phyloP scores from a whole-genome alignment of 1,140 invertebrate species.

The Zaprionus camerounensis region DNA sequence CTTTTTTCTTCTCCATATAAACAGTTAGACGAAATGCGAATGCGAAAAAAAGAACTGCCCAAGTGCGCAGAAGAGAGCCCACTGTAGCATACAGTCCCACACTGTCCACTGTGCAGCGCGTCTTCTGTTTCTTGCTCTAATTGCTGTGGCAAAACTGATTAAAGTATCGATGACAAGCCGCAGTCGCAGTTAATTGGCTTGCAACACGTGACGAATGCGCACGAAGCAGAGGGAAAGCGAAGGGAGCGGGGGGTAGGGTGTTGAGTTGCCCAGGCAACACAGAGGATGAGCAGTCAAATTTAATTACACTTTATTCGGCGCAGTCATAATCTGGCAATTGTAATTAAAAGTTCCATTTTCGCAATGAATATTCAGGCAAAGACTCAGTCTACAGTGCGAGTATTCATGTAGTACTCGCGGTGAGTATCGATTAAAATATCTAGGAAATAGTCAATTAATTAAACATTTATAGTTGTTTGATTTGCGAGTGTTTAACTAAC shows the following conservation, averaged over 20 bases:
- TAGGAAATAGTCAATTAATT: constrained; percentile 1
- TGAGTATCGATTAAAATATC: background rate
- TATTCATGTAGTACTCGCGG: background rate
- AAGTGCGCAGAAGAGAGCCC: background rate
- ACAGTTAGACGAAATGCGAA: constrained; percentile 25
- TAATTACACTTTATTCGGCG: constrained; percentile 17
- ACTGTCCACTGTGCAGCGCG: constrained; percentile 1
- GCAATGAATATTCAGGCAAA: constrained; percentile 2
- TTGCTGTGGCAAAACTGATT: constrained; percentile 33
- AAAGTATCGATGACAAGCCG: constrained; percentile 48
- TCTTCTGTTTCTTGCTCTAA: constrained; percentile 38
- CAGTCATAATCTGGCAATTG: constrained; percentile 3
- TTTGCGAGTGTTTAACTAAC: constrained; percentile 7
- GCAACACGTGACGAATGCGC: constrained; percentile 76
- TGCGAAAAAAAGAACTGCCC: background rate
- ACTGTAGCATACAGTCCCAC: background rate
- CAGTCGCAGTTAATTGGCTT: constrained; percentile 58
- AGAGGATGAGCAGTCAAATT: background rate
- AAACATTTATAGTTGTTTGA: background rate
- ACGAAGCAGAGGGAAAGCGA: constrained; percentile 8
- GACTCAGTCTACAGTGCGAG: background rate
- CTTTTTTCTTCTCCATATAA: constrained; percentile 9
- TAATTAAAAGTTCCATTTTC: constrained; percentile 15
- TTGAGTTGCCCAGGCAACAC: background rate
- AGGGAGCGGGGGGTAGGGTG: background rate